Evolutionary conservation across 2,888 invertebrate species (phyloP).

Genomic region (Sesamia inferens): DNA sequence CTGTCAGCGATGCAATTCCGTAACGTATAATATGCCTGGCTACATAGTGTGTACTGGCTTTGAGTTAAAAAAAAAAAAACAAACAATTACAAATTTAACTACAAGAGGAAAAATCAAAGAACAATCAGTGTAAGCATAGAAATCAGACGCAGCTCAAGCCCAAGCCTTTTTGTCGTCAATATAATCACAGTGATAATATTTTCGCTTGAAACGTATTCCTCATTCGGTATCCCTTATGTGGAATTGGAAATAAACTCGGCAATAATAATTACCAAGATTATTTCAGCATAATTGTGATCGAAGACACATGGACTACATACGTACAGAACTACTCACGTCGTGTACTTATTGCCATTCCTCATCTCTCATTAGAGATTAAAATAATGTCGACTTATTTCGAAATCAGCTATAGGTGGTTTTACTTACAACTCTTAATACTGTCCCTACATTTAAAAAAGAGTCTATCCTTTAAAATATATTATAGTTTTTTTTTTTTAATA

Average conservation of each 20-base stretch:
- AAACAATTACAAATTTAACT: too few relatives aligned
- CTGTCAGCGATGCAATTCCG: too few relatives aligned
- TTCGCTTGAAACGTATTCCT: neutral
- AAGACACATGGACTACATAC: neutral
- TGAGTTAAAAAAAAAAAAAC: too few relatives aligned
- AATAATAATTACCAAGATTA: neutral
- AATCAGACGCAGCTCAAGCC: too few relatives aligned
- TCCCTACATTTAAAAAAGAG: neutral
- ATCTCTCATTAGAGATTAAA: slow-evolving; percentile 23
- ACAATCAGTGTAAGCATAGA: too few relatives aligned
- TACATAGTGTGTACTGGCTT: too few relatives aligned
- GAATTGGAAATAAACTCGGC: too few relatives aligned
- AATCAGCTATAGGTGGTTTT: neutral
- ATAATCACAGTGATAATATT: neutral
- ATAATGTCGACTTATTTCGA: neutral
- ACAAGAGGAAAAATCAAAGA: too few relatives aligned
- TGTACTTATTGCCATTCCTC: slow-evolving; percentile 9
- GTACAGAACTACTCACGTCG: slow-evolving; percentile 12
- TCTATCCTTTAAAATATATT: neutral
- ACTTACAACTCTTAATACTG: neutral
- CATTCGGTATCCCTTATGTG: too few relatives aligned
- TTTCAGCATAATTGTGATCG: neutral
- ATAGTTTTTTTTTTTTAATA: too few relatives aligned
- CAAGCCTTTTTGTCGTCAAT: too few relatives aligned
- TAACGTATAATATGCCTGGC: too few relatives aligned